These are phyloP conservation scores for Drosophila eugracilis DNA, from an alignment of 1,140 invertebrate genomes.

Conservation along the genomic window DNA sequence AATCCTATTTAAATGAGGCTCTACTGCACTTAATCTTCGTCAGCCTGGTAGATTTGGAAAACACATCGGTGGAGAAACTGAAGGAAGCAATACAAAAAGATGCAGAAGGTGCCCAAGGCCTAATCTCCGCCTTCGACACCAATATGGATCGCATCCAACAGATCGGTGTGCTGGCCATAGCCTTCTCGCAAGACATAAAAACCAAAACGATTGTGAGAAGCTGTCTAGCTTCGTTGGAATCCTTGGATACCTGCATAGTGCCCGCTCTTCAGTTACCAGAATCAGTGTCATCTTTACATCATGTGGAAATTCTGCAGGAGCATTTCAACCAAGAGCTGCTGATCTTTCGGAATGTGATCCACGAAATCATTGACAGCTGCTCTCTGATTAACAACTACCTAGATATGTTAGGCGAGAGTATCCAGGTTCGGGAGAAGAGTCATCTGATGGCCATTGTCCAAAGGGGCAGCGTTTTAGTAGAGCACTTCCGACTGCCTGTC, in stretches of 20 bases:
- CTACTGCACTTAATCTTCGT: conserved; percentile 66
- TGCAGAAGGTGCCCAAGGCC: conserved; percentile 30
- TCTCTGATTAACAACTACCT: conserved; percentile 65
- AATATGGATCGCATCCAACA: conserved; percentile 76
- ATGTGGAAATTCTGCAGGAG: conserved; percentile 63
- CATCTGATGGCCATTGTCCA: conserved; percentile 41
- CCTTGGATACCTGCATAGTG: conserved; percentile 70
- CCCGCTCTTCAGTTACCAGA: conserved; percentile 58
- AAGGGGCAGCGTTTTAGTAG: conserved; percentile 65
- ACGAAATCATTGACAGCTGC: conserved; percentile 73
- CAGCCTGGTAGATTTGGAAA: conserved; percentile 54
- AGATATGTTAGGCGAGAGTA: conserved; percentile 53
- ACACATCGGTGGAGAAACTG: conserved; percentile 47
- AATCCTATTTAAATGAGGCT: conserved; percentile 72
- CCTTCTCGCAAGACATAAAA: conserved; percentile 67
- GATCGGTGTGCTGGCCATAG: conserved; percentile 78
- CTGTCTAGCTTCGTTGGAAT: conserved; percentile 75
- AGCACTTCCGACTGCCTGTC: conserved; percentile 60
- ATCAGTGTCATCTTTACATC: conserved; percentile 16
- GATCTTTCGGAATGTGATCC: conserved; percentile 69
- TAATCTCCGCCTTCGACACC: conserved; percentile 66
- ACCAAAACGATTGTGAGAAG: conserved; percentile 74
- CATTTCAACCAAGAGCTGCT: conserved; percentile 72
- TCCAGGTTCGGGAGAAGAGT: conserved; percentile 33
- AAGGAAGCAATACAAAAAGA: conserved; percentile 24